Base-by-base conservation (phyloP, 2,888 invertebrate species). In the Cataglyphis altisquamis region DNA sequence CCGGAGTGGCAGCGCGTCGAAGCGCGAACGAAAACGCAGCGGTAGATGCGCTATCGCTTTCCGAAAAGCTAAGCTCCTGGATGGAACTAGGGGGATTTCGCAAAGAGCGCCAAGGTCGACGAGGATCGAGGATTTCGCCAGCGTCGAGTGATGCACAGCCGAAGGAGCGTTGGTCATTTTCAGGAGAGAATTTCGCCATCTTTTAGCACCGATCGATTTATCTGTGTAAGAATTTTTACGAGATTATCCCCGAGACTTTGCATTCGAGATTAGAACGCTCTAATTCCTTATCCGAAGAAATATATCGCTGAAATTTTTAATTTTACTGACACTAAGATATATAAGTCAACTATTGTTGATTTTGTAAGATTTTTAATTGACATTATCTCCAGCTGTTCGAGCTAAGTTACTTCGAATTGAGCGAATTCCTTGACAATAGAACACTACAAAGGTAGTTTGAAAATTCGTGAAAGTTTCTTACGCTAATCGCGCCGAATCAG, bases 21-120 rank as follows among this genome's bases (percentile, higher is more conserved):
- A 70, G 18, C 57, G 77, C 18, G 75, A 36, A 18, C 64, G 66
- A 52, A 48, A 66, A 77, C 39, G 67, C 52, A 39, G 9, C 55
- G 39, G 77, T 36, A 6, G 36, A 36, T 36, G 36, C 55, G 52
- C 77, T 55, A 70, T 70, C 70, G 55, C 55, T 72, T 60, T 45
- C 18, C 41, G 32, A 45, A 80, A 77, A 80, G 78, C 78, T 45
- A 73, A 80, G 78, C 78, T 45, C 45, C 32, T 45, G 41, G 60
- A 60, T 73, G 72, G 78, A 80, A 72, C 60, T 60, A 80, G 21
- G 29, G 29, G 77, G 70, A 70, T 77, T 70, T 21, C 41, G 29
- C 29, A 10, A 77, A 52, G 36, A 21, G 70, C 77, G 55, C 41
- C 72, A 77, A 77, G 77, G 77, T 70, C 77, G 77, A 55, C 39